phyloP scores from a whole-genome alignment of 2,888 invertebrate species.

The Drosophila affinis region DNA sequence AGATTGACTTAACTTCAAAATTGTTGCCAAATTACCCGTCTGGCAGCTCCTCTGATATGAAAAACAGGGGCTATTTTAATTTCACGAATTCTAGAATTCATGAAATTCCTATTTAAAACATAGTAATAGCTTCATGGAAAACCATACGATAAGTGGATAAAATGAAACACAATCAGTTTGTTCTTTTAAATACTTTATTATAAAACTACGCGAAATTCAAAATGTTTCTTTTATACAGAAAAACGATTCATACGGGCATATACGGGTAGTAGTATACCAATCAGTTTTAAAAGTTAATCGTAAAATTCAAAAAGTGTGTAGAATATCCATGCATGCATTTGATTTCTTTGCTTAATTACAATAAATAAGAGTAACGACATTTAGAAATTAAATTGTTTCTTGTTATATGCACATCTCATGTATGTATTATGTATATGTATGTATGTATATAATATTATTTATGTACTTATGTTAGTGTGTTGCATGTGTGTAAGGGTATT shows the following conservation, averaged over 20 bases:
- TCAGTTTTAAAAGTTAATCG: conserved; percentile 48
- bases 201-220: conserved; percentile 70
- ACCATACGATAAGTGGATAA: no score
- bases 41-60: no score
- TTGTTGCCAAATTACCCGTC: no score
- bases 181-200: conserved; percentile 60
- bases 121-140: no score
- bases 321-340: conserved; percentile 37
- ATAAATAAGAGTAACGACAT: conserved; percentile 69
- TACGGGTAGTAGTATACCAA: conserved; percentile 31
- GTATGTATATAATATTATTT: conserved; percentile 35
- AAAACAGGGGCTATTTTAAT: no score
- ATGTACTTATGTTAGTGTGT: conserved; percentile 39
- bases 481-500: conserved; percentile 34
- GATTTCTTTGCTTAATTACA: conserved; percentile 64
- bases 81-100: no score
- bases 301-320: conserved; percentile 39
- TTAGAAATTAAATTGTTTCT: conserved; percentile 51
- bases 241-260: conserved; percentile 42
- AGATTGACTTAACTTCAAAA: no score
- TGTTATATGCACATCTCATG: conserved; percentile 35
- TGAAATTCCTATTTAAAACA: no score
- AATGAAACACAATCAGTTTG: no score
- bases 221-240: conserved; percentile 67
- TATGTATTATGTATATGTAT: conserved; percentile 28